Evolutionary conservation across 53 echinoderm and acorn worm genomes (phyloP).

Genomic region (Echinarachnius parma): DNA sequence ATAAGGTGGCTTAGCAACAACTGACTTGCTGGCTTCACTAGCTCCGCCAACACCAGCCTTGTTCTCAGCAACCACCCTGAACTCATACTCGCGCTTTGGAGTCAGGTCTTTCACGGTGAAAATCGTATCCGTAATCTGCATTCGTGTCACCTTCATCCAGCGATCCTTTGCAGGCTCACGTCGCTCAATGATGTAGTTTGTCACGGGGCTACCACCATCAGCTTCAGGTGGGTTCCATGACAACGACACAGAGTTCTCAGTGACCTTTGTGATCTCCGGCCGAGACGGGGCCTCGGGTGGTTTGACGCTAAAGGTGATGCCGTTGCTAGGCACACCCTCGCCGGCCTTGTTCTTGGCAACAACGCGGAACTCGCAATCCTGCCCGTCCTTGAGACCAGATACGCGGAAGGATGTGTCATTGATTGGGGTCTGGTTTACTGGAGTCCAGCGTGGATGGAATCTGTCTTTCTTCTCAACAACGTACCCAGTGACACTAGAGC

Average conservation of each 20-base stretch:
- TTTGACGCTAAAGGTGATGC: slow-evolving; percentile 61
- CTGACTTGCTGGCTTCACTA: slow-evolving; percentile 77
- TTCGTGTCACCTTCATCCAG: slow-evolving; percentile 66
- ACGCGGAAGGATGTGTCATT: slow-evolving; percentile 68
- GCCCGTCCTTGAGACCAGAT: slow-evolving; percentile 61
- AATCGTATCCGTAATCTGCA: slow-evolving; percentile 58
- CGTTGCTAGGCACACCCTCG: slow-evolving; percentile 65
- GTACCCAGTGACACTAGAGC: slow-evolving; percentile 77
- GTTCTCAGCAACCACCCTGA: slow-evolving; percentile 86
- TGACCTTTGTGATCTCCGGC: slow-evolving; percentile 78
- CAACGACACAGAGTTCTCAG: slow-evolving; percentile 62
- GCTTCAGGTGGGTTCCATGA: slow-evolving; percentile 79
- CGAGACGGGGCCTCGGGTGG: slow-evolving; percentile 70
- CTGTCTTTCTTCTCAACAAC: slow-evolving; percentile 79
- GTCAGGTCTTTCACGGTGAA: slow-evolving; percentile 74
- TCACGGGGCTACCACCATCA: slow-evolving; percentile 91
- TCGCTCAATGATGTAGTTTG: slow-evolving; percentile 80
- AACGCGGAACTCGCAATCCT: slow-evolving; percentile 85
- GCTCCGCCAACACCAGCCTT: slow-evolving; percentile 79
- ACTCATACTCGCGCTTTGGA: slow-evolving; percentile 77
- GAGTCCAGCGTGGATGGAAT: slow-evolving; percentile 71
- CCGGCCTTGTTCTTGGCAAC: slow-evolving; percentile 93
- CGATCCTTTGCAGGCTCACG: slow-evolving; percentile 69
- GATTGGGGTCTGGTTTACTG: slow-evolving; percentile 60
- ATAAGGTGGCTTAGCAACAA: slow-evolving; percentile 82